Conservation (phyloP, 2,113 vertebrate species). For the Bettongia penicillata region DNA sequence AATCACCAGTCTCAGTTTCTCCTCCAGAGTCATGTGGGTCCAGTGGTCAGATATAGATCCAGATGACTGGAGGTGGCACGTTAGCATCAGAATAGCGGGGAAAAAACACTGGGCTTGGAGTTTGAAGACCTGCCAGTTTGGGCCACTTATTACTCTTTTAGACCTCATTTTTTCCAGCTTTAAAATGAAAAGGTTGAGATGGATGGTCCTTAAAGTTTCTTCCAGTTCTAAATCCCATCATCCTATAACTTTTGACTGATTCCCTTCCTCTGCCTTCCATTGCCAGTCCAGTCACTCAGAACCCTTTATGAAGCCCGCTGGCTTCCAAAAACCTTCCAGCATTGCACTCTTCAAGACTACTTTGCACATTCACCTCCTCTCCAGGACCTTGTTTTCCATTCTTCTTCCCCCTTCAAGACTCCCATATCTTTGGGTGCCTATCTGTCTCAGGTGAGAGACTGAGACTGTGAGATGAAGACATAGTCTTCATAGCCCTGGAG, state of each 20-base stretch:
- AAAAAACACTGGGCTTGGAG: not conserved
- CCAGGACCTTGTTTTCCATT: not conserved
- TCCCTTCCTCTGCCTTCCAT: not conserved
- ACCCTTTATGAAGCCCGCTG: not conserved
- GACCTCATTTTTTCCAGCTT: not conserved
- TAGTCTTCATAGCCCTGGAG: not conserved
- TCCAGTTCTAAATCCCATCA: not conserved
- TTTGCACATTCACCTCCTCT: not conserved
- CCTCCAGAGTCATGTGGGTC: too few relatives aligned
- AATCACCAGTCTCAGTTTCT: too few relatives aligned
- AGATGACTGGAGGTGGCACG: too few relatives aligned
- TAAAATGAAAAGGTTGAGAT: not conserved
- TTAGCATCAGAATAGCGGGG: not conserved
- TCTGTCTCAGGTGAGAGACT: not conserved
- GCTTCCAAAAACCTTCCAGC: not conserved
- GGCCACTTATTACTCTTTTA: not conserved
- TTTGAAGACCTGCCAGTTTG: not conserved
- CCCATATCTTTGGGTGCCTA: not conserved
- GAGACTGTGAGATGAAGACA: not conserved
- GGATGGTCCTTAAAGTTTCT: not conserved
- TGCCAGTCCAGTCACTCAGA: not conserved
- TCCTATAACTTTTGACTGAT: not conserved
- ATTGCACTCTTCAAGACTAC: not conserved
- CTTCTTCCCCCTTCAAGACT: not conserved
- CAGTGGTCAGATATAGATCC: too few relatives aligned